A percentile compares a stretch with the other conserved stretches of the same genome.
Evolutionary conservation across 2,797 vertebrate genomes (phyloP).

Genomic region (Enteromius unitaeniatus): DNA sequence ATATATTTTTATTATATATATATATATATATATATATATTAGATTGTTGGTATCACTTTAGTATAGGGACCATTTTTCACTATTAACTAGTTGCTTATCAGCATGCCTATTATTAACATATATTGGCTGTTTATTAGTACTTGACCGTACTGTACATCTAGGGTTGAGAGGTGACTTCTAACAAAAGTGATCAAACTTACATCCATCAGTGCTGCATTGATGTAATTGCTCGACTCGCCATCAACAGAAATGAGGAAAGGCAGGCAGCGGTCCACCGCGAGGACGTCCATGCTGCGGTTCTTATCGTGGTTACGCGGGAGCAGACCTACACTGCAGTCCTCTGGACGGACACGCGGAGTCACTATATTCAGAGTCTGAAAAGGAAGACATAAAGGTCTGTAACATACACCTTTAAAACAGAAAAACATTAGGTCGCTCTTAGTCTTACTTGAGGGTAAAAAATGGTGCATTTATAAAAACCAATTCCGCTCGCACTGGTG

Average conservation of each 20-base stretch:
- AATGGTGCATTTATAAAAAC: slow-evolving; percentile 4
- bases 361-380: slow-evolving; percentile 94
- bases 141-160: neutral
- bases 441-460: neutral
- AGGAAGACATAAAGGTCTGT: neutral
- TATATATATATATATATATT: too few relatives aligned
- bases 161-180: neutral
- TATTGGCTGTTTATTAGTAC: neutral
- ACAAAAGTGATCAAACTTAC: slow-evolving; percentile 74
- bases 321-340: slow-evolving; percentile 96
- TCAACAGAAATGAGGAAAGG: slow-evolving; percentile 98
- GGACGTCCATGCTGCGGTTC: slow-evolving; percentile 94
- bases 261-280: slow-evolving; percentile 93
- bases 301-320: slow-evolving; percentile 95
- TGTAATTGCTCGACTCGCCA: slow-evolving; percentile 96
- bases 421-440: neutral
- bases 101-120: neutral
- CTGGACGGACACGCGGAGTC: slow-evolving; percentile 91
- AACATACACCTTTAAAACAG: slow-evolving; percentile 2
- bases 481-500: slow-evolving; percentile 9
- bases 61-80: too few relatives aligned
- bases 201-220: slow-evolving; percentile 96
- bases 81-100: too few relatives aligned
- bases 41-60: neutral
- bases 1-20: too few relatives aligned